Conservation (phyloP, 2,888 invertebrate species). For the Himalopsyche anomala region DNA sequence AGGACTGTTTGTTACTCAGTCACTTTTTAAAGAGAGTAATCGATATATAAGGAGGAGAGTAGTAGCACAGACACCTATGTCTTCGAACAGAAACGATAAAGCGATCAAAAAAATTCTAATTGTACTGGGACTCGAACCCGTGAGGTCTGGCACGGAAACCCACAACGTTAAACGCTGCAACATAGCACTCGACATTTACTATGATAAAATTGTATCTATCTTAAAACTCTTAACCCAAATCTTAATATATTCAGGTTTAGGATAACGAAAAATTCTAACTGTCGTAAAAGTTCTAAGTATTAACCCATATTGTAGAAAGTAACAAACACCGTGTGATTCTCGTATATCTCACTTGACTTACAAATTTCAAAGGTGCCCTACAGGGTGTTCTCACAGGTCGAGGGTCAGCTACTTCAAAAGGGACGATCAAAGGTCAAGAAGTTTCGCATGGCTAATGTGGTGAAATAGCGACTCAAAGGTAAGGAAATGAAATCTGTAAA, state of each 20-base stretch:
- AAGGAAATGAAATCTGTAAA: slow-evolving; percentile 16
- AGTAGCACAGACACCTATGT: no score
- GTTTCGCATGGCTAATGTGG: slow-evolving; percentile 22
- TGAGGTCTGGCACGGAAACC: no score
- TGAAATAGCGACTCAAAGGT: neutral
- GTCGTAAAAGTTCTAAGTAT: slow-evolving; percentile 13
- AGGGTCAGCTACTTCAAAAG: slow-evolving; percentile 42
- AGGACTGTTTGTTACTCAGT: no score
- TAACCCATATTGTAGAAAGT: neutral
- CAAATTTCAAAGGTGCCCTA: slow-evolving; percentile 43
- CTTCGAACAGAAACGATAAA: no score
- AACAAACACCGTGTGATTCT: neutral
- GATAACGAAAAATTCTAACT: neutral
- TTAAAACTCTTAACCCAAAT: no score
- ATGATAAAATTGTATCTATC: no score
- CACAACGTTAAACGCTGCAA: no score
- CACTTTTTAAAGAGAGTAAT: no score
- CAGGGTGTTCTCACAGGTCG: slow-evolving; percentile 23
- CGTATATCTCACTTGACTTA: slow-evolving; percentile 36
- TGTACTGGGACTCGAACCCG: no score
- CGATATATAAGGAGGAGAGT: no score
- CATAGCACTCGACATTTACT: no score
- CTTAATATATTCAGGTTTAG: neutral
- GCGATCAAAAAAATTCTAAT: no score
- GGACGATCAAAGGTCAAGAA: slow-evolving; percentile 41